Evolutionary conservation across 2,797 vertebrate genomes (phyloP).

Genomic region (Pteronotus mesoamericanus): DNA sequence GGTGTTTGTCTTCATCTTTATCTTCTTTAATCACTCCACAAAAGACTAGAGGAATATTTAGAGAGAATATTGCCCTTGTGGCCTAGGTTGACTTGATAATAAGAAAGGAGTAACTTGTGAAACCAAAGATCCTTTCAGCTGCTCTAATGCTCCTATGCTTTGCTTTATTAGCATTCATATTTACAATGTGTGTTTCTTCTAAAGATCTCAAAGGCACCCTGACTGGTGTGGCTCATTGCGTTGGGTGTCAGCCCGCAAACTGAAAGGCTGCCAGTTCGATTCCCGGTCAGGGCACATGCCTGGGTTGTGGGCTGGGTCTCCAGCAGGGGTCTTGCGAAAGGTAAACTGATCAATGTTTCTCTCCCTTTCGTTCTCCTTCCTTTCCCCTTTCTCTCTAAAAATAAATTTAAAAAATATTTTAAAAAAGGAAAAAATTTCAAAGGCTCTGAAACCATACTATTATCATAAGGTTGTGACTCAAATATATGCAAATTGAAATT

Average conservation of each 20-base stretch:
- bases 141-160: not conserved
- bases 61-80: not conserved
- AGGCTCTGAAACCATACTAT: not conserved
- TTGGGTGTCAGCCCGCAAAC: not conserved
- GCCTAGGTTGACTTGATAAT: not conserved
- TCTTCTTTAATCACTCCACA: not conserved
- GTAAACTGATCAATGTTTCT: not conserved
- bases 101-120: not conserved
- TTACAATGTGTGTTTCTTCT: not conserved
- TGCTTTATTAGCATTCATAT: not conserved
- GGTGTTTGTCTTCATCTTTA: not conserved
- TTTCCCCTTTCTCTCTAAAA: not conserved
- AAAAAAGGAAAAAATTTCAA: not conserved
- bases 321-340: not conserved
- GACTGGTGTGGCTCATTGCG: not conserved
- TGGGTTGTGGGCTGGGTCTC: not conserved
- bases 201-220: not conserved
- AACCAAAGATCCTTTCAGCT: not conserved
- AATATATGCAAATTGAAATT: not conserved
- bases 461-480: slow-evolving; percentile 36
- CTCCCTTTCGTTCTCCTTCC: too few relatives aligned
- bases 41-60: not conserved
- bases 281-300: not conserved
- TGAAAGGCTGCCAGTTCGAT: not conserved
- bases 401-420: not conserved